Evolutionary conservation across 2,888 invertebrate genomes (phyloP), one percentile per base, ranked within the genome.

Genomic region (Ecdyonurus torrentis): DNA sequence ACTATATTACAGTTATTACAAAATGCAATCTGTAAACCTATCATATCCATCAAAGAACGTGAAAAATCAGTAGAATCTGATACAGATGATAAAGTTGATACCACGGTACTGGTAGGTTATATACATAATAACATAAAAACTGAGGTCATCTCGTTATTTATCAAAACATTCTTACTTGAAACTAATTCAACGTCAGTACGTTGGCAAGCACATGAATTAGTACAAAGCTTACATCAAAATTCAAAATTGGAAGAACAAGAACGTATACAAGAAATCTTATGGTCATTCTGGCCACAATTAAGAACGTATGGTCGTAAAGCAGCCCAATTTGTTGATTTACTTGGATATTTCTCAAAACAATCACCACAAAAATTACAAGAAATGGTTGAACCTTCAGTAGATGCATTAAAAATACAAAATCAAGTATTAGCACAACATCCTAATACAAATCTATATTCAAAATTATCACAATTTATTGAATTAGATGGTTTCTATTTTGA

Each of bases 401-500:
- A 85, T 18, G 85, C 95, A 2, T 78, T 96, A 2, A 84, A 87
- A 65, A 84, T 86, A n/a, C 94, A 96, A 75, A 96, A 96, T 74
- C 85, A 89, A 68, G 76, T 93, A 23, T 77, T 97, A 1, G 84
- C 91, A 2, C 87, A 89, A 63, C 97, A 97, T 78, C 93, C 96
- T 5, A 97, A 97, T 77, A 92, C 94, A 0, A 89, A 89, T 65
- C 81, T 97, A 52, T 97, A 97, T 75, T 89, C 91, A 0, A 88
- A 92, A 59, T 79, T 97, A 64, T 89, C 93, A 62, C 91, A 93
- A n/a, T 90, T 91, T 71, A 91, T 97, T 1, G 95, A 97, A 72
- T 82, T 96, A 59, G 96, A 96, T 72, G 97, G 97, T 0, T 96
- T 91, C 76, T 98, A 92, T 74, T 78, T 98, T 66, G 97, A 98